A percentile compares a stretch with the other conserved stretches of the same genome.
Evolutionary conservation across 1,140 invertebrate genomes (phyloP).

Genomic region (Aphaenogaster floridana): DNA sequence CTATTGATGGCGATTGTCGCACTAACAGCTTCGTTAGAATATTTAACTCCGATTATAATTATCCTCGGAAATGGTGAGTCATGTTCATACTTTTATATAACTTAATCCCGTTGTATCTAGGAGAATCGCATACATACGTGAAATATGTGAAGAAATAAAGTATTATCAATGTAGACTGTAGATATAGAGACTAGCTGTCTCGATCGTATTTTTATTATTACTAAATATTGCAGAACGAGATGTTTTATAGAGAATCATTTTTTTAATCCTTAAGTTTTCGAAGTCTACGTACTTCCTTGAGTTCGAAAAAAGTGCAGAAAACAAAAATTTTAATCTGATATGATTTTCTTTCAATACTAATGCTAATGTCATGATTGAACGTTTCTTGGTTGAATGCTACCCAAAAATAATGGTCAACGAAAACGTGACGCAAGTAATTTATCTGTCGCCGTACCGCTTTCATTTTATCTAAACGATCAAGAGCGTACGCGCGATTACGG

Average conservation of each 20-base stretch:
- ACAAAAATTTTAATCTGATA: neutral
- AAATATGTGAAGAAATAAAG: neutral
- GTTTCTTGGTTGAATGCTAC: neutral
- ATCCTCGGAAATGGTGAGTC: slow-evolving; percentile 37
- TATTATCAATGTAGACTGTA: neutral
- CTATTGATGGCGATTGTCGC: slow-evolving; percentile 74
- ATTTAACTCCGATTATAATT: slow-evolving; percentile 76
- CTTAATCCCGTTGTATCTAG: neutral
- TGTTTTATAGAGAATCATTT: neutral
- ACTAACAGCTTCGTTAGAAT: slow-evolving; percentile 78
- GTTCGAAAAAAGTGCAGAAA: neutral
- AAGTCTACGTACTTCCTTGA: neutral
- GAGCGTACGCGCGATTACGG: slow-evolving; percentile 65
- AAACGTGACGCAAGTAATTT: slow-evolving; percentile 63
- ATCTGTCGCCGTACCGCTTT: slow-evolving; percentile 76
- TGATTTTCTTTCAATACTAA: neutral
- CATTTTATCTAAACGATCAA: slow-evolving; percentile 75
- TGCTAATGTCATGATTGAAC: neutral
- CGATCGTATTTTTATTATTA: neutral
- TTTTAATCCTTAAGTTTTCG: neutral
- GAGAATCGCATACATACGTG: neutral
- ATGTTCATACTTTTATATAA: slow-evolving; percentile 36
- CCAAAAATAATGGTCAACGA: slow-evolving; percentile 10
- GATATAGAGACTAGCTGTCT: neutral
- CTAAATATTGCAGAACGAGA: neutral